A percentile compares a stretch with the other conserved stretches of the same genome.
Conservation (phyloP, 2,888 invertebrate genomes). For the Ceratothoa steindachneri region DNA sequence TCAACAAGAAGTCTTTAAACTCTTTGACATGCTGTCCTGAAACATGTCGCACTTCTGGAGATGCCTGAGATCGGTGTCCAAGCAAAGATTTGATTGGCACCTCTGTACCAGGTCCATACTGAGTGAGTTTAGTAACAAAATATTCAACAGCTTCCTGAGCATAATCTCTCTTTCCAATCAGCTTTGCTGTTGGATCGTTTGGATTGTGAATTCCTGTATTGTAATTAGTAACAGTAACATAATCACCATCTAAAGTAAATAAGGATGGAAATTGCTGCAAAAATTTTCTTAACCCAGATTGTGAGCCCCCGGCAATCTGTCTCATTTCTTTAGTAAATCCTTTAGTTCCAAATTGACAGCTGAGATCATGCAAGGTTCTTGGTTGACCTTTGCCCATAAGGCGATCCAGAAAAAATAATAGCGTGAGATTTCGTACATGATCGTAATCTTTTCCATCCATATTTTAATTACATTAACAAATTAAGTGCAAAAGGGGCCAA, state of each 20-base stretch:
- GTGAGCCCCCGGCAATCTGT: conserved; percentile 74
- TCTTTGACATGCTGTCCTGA: conserved; percentile 91
- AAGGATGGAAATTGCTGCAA: conserved; percentile 92
- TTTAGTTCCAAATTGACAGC: conserved; percentile 98
- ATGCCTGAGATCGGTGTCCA: conserved; percentile 92
- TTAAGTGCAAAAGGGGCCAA: background rate
- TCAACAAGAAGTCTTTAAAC: conserved; percentile 80
- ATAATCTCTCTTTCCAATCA: conserved; percentile 69
- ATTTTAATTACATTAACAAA: conserved; percentile 25
- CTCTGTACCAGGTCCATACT: conserved; percentile 92
- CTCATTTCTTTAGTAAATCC: conserved; percentile 99
- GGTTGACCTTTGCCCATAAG: conserved; percentile 94
- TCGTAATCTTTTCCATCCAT: conserved; percentile 95
- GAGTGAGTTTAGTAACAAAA: conserved; percentile 88
- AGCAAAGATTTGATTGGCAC: conserved; percentile 93
- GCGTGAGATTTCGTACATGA: conserved; percentile 86
- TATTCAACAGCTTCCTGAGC: conserved; percentile 96
- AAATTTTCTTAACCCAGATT: conserved; percentile 94
- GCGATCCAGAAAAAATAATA: conserved; percentile 97
- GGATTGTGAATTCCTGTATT: conserved; percentile 41
- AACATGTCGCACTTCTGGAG: conserved; percentile 93
- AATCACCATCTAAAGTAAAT: conserved; percentile 88
- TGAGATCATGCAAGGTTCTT: conserved; percentile 91
- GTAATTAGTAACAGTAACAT: conserved; percentile 51
- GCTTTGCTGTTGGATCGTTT: conserved; percentile 40